Conservation (phyloP, 2,888 invertebrate genomes). For the Muschampia plurimacula region DNA sequence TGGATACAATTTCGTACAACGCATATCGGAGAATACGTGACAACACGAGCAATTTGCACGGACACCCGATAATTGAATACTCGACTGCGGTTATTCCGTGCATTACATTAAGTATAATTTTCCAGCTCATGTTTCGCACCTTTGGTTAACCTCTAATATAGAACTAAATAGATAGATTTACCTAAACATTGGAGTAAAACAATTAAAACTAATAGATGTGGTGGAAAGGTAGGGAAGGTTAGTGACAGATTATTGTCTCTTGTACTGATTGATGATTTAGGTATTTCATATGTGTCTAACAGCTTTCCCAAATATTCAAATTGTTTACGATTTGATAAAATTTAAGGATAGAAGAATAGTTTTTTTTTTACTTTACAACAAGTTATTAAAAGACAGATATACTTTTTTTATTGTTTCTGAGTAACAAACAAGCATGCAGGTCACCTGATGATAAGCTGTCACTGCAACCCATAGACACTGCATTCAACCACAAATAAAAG, state of each 20-base stretch:
- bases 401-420: too few species aligned
- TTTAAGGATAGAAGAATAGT: too few species aligned
- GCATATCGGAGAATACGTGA: not conserved
- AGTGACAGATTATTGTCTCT: not conserved
- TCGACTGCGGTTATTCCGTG: conserved; percentile 2
- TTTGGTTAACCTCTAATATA: not conserved
- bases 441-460: too few species aligned
- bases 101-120: conserved; percentile 5
- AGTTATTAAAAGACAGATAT: too few species aligned
- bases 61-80: conserved; percentile 19
- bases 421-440: too few species aligned
- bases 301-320: too few species aligned
- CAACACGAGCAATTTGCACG: not conserved
- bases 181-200: not conserved
- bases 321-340: too few species aligned
- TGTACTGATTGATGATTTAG: not conserved
- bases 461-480: too few species aligned
- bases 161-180: not conserved
- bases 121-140: not conserved
- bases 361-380: too few species aligned
- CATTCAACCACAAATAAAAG: too few species aligned
- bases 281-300: too few species aligned
- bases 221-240: not conserved
- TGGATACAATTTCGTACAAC: not conserved
- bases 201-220: not conserved